Conservation (phyloP, 2,797 vertebrate species). For the Spizella passerina region DNA sequence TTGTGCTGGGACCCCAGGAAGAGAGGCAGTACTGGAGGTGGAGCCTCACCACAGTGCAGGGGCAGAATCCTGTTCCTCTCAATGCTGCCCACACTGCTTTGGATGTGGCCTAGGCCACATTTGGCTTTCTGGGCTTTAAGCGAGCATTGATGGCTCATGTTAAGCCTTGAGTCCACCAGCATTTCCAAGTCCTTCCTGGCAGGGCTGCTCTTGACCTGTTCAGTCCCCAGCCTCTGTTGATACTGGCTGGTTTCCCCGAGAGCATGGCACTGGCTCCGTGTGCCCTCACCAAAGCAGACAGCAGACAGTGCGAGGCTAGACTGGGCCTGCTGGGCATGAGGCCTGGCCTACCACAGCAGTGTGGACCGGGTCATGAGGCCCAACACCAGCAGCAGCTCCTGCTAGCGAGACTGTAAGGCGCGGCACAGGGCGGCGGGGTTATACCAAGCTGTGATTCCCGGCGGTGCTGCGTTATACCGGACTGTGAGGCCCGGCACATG, state of each 20-base stretch:
- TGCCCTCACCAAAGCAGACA: too few relatives aligned
- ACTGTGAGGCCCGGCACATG: too few relatives aligned
- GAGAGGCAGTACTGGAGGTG: neutral
- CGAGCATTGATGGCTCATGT: accelerated
- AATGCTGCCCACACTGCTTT: neutral
- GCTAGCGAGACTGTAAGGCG: accelerated
- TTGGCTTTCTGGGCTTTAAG: neutral
- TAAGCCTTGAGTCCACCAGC: neutral
- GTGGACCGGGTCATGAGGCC: accelerated
- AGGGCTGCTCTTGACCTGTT: neutral
- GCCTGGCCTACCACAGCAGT: accelerated
- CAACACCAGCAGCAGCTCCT: neutral
- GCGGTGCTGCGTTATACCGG: too few relatives aligned
- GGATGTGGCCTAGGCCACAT: accelerated
- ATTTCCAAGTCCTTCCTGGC: neutral
- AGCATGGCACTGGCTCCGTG: accelerated
- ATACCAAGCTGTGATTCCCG: accelerated
- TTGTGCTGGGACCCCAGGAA: neutral
- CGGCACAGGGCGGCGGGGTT: accelerated
- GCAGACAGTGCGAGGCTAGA: accelerated
- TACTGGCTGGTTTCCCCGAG: neutral
- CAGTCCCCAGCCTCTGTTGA: neutral
- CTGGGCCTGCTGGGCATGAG: neutral
- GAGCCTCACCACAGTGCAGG: neutral
- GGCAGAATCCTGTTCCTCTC: neutral